Percentiles rank a stretch among this genome's conserved stretches.
Evolutionary conservation across 1,140 invertebrate genomes (phyloP).

Genomic region (Prorops nasuta): DNA sequence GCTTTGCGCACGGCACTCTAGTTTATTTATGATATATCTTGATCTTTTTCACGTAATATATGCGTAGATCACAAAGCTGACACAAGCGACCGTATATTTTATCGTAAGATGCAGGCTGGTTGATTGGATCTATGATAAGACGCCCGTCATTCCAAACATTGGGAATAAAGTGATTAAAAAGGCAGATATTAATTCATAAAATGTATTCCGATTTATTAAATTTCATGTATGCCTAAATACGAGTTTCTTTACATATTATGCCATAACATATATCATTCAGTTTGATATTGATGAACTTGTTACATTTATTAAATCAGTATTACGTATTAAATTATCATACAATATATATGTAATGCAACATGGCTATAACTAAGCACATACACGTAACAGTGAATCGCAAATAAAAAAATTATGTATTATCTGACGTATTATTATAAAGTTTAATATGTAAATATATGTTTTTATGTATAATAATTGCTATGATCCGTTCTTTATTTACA

Average conservation of each 20-base stretch:
- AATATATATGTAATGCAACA: slow-evolving; percentile 49
- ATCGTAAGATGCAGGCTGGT: too few species aligned
- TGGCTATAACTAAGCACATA: slow-evolving; percentile 54
- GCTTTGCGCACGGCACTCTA: too few species aligned
- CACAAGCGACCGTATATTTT: too few species aligned
- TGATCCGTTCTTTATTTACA: slow-evolving; percentile 38
- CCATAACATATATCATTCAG: slow-evolving; percentile 43
- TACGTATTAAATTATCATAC: slow-evolving; percentile 54
- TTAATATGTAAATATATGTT: slow-evolving; percentile 17
- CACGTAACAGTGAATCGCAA: slow-evolving; percentile 52
- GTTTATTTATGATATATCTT: too few species aligned
- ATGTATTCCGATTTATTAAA: slow-evolving; percentile 58
- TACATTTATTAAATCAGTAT: slow-evolving; percentile 45
- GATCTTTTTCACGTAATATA: too few species aligned
- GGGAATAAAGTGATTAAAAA: too few species aligned
- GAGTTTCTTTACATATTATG: slow-evolving; percentile 53
- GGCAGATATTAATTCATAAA: slow-evolving; percentile 52
- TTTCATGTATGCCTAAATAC: slow-evolving; percentile 58
- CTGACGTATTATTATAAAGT: slow-evolving; percentile 30
- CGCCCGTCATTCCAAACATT: too few species aligned
- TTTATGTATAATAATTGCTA: slow-evolving; percentile 23
- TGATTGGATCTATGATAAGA: too few species aligned
- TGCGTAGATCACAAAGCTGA: too few species aligned
- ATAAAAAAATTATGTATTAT: slow-evolving; percentile 45
- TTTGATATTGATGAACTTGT: slow-evolving; percentile 50